Evolutionary conservation across 2,888 invertebrate genomes (phyloP).

Genomic region (Carabus problematicus): DNA sequence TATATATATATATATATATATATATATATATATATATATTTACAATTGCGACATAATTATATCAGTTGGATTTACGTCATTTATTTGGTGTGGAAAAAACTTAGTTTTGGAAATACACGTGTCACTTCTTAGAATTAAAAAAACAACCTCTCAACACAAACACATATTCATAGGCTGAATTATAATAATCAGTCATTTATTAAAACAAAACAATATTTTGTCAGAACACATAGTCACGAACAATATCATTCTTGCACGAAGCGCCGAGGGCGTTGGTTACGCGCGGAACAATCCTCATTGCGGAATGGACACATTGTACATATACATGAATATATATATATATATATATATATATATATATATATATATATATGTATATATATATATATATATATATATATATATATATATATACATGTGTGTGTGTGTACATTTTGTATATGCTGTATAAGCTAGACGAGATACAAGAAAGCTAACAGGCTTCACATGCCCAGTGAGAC

Average conservation of each 20-base stretch:
- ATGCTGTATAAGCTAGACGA: background rate
- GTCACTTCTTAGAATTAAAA: constrained; percentile 16
- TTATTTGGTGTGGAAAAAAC: no score
- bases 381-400: background rate
- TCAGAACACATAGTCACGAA: constrained; percentile 41
- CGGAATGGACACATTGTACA: constrained; percentile 28
- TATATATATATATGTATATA: constrained; percentile 2
- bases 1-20: constrained; percentile 1
- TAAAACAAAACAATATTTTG: constrained; percentile 42
- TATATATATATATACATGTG: constrained; percentile 1
- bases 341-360: no score
- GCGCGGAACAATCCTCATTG: constrained; percentile 36
- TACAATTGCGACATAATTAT: no score
- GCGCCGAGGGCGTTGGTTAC: constrained; percentile 31
- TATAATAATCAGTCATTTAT: constrained; percentile 42
- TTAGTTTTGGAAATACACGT: constrained; percentile 9
- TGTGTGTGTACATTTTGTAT: background rate
- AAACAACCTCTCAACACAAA: constrained; percentile 8
- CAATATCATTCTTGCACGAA: constrained; percentile 40
- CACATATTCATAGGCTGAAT: constrained; percentile 22
- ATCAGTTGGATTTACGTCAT: no score
- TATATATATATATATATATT: background rate
- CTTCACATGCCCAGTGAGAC: no score
- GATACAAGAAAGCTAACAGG: no score
- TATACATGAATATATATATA: background rate